A percentile compares a stretch with the other conserved stretches of the same genome.
phyloP scores from a whole-genome alignment of 2,797 vertebrate genomes.

The Ctenosaura bakeri region DNA sequence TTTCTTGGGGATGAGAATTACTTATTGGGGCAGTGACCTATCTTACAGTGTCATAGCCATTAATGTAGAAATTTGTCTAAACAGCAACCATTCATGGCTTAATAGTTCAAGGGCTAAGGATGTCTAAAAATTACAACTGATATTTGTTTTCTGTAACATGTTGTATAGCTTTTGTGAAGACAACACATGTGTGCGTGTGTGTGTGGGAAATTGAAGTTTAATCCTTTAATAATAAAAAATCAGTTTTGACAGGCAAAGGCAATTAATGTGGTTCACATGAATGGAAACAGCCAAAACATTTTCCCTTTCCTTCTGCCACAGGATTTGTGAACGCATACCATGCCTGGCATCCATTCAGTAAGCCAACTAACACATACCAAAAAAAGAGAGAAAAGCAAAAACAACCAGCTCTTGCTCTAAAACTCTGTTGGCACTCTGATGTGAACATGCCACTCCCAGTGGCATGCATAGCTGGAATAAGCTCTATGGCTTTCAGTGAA shows the following conservation, averaged over 20 bases:
- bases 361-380: not conserved
- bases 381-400: not conserved
- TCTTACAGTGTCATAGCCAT: not conserved
- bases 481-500: not conserved
- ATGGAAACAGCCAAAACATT: constrained; percentile 26
- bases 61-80: constrained; percentile 13
- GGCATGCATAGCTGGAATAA: not conserved
- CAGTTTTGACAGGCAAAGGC: constrained; percentile 22
- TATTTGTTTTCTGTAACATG: constrained; percentile 18
- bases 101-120: not conserved
- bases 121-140: constrained; percentile 23
- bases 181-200: constrained; percentile 3
- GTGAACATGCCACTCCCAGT: not conserved
- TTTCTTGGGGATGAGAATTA: not conserved
- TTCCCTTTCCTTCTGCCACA: constrained; percentile 26
- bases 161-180: not conserved
- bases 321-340: constrained; percentile 15
- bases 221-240: constrained; percentile 15
- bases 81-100: not conserved
- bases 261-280: constrained; percentile 34
- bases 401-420: not conserved
- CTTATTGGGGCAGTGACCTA: not conserved
- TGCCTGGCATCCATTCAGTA: constrained; percentile 31
- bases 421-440: not conserved
- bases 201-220: not conserved